Base-by-base conservation (phyloP, 2,888 invertebrate genomes). In the Brachyptera putata region DNA sequence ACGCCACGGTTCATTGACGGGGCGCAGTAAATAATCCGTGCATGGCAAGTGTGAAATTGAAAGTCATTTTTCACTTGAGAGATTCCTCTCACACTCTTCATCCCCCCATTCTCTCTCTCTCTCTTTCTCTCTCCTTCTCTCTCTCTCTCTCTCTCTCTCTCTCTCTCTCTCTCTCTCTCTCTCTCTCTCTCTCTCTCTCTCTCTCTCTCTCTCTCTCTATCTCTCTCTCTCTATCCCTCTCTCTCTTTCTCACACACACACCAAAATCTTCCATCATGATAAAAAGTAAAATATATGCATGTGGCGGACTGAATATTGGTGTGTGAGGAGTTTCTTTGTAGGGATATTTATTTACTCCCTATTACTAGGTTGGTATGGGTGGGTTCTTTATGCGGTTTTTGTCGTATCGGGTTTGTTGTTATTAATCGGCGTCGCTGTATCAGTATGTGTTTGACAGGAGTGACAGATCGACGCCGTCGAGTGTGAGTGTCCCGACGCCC, bases 1-100 rank as follows among this genome's bases (percentile, higher is more conserved):
- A n/a, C n/a, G n/a, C n/a, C n/a, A n/a, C n/a, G n/a, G 53, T 53
- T 36, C 53, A 36, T 53, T 34, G 36, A 53, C 16, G 53, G 16
- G 7, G 30, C 50, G 34, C 18, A 34, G 36, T 61, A 61, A 58
- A 58, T 61, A 61, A 61, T 58, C 55, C 46, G 58, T 55, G 58
- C 48, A n/a, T n/a, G 11, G 53, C 58, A 58, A 61, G 61, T 61
- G 62, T 50, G 62, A 62, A 62, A 62, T 62, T 62, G 62, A 62
- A 62, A 62, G 59, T 62, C 62, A 59, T 62, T 59, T 56, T 59
- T 62, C 59, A 58, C 58, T 39, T 24, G 49, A 56, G 26, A 46
- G 48, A 39, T 14, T 43, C 21, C 21, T 16, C 43, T 11, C 14
- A 43, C 21, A 21, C 43, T 11, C 14, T 43, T 11, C 24, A 22